Evolutionary conservation across 2,797 vertebrate genomes (phyloP).

Genomic region (Nyctibius grandis): DNA sequence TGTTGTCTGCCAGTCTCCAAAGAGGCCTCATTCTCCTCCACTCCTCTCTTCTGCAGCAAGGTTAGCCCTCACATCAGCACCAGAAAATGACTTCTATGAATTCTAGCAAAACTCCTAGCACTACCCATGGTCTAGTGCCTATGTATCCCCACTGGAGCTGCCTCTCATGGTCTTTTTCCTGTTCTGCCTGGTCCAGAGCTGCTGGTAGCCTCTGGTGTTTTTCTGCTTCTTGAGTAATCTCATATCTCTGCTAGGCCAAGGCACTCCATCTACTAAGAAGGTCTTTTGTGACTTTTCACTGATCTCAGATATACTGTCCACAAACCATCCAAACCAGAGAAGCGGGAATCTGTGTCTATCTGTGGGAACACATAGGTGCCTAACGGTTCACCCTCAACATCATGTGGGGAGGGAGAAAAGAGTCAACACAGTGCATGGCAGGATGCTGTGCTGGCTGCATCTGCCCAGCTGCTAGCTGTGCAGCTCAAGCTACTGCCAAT

Average conservation of each 20-base stretch:
- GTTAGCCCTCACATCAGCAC: background rate
- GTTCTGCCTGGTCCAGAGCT: background rate
- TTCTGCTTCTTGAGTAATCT: background rate
- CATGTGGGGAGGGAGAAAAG: background rate
- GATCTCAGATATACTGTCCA: background rate
- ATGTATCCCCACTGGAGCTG: fast-evolving
- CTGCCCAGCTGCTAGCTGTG: fast-evolving
- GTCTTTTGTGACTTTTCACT: background rate
- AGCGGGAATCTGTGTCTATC: background rate
- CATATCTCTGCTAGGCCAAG: background rate
- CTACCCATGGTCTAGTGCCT: background rate
- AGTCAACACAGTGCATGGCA: background rate
- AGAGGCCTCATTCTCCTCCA: background rate
- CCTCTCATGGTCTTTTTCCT: background rate
- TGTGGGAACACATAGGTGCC: background rate
- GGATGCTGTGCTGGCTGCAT: background rate
- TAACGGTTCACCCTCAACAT: background rate
- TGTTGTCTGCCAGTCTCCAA: background rate
- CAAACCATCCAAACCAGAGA: background rate
- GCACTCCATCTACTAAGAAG: background rate
- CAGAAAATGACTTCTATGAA: background rate
- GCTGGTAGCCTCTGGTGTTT: background rate
- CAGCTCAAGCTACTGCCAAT: background rate
- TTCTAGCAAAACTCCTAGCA: background rate
- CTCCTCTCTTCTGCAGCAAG: background rate